Base-by-base conservation (phyloP, 2,113 vertebrate species). In the Alouatta palliata region DNA sequence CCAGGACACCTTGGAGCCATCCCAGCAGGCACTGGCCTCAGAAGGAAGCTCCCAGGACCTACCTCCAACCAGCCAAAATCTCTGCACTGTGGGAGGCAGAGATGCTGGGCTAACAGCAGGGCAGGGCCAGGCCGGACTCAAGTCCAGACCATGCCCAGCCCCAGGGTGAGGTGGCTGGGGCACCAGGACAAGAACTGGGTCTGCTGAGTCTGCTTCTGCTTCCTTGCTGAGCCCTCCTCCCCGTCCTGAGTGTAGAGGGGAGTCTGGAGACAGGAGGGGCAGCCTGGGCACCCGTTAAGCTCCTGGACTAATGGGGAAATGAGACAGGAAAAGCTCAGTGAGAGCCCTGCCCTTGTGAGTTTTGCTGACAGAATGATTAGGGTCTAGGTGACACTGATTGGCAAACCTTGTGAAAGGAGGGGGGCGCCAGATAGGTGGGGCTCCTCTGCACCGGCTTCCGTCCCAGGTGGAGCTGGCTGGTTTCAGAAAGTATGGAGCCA, bases 261-360 rank as follows among this genome's bases (percentile, higher is more conserved):
- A 71, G 16, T 56, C 73, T 58, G 30, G 54, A 84, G 66, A 56
- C 43, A 91, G 45, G 20, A 43, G 19, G 12, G 30, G 23, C 30
- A 80, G 30, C 49, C 58, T 37, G 35, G 54, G 61, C n/a, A 64
- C 25, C 66, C 14, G 5, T 87, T n/a, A 68, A 64, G 43, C 58
- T 85, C 71, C 90, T 1, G 2, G 61, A 25, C 82, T 91, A 61
- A 58, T 83, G 77, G 64, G n/a, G 64, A 97, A 45, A 40, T 2
- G 0, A 94, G 96, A 92, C 35, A 8, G 43, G 92, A 97, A 71
- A 92, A 77, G 84, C 85, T 93, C 94, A 35, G 64, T 32, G 30
- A 88, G 37, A n/a, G 23, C 70, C 66, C 79, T 54, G 27, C n/a
- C 90, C 54, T 1, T 71, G 81, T 87, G 77, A 77, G 52, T 75